A percentile compares a stretch with the other conserved stretches of the same genome.
These are phyloP conservation scores for Phytoseiulus persimilis DNA, from an alignment of 2,888 invertebrate genomes.

Conservation along the genomic window DNA sequence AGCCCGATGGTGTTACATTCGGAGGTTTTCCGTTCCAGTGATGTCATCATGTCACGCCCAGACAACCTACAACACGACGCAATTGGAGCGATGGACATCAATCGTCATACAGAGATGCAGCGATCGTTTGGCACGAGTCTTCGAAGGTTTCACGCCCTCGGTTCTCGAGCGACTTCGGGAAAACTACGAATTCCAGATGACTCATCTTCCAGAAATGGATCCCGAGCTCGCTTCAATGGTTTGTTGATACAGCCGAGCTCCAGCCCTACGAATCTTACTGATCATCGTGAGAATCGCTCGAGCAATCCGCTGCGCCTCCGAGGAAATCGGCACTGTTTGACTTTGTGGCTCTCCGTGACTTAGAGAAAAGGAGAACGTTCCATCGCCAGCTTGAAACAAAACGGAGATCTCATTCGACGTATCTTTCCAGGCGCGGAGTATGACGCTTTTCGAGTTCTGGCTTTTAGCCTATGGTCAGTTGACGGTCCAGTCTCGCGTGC, in stretches of 20 bases:
- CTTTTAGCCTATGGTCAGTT: slow-evolving; percentile 27
- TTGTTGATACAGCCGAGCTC: neutral
- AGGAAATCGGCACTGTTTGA: no score
- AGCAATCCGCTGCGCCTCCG: no score
- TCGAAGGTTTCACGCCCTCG: slow-evolving; percentile 9
- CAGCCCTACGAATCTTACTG: no score
- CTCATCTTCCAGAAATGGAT: slow-evolving; percentile 19
- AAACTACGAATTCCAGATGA: slow-evolving; percentile 24
- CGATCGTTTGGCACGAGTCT: slow-evolving; percentile 16
- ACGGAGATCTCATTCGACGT: neutral
- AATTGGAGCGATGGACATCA: slow-evolving; percentile 26
- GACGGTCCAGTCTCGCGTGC: slow-evolving; percentile 19
- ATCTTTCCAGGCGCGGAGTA: neutral
- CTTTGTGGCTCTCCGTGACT: no score
- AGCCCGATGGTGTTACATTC: no score
- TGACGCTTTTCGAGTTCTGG: slow-evolving; percentile 31
- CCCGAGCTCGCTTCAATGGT: slow-evolving; percentile 27
- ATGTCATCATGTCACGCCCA: neutral
- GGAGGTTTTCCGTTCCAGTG: neutral
- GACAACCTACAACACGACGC: slow-evolving; percentile 6
- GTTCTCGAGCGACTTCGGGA: neutral
- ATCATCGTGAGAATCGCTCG: no score
- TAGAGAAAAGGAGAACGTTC: no score
- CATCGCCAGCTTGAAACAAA: no score
- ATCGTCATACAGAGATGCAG: slow-evolving; percentile 14